Base-by-base conservation (phyloP, 2,888 invertebrate genomes). In the Ditylenchus weischeri region DNA sequence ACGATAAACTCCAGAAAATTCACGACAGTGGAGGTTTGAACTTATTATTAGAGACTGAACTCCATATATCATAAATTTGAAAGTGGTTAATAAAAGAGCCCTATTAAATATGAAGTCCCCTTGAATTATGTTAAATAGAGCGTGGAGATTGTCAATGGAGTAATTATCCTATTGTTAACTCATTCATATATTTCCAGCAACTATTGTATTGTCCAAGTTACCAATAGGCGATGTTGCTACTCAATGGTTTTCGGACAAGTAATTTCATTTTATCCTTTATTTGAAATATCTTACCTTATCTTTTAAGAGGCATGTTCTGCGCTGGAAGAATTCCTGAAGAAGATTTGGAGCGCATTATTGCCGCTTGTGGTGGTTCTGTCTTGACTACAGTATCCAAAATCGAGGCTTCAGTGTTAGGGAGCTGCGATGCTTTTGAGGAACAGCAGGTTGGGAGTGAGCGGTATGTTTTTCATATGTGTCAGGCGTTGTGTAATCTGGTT, bases 151-250 rank as follows among this genome's bases (percentile, higher is more conserved):
- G n/a, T n/a, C n/a, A n/a, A n/a, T n/a, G n/a, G n/a, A n/a, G n/a
- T n/a, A n/a, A n/a, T n/a, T n/a, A n/a, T n/a, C 29, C 29, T 29
- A 29, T 2, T 29, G 29, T 43, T 43, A 43, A 43, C 15, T 6
- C 43, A 43, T 43, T 8, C 6, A 38, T 43, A 15, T 15, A 43
- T 43, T 43, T 43, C 8, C 43, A 43, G 96, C 93, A 11, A 91
- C 93, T 83, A 92, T 99, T 29, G 95, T 98, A 35, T 87, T 93
- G 19, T 95, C 95, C 35, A 95, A 94, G 84, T 87, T 98, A 81
- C 95, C 98, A 21, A 99, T 99, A 81, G 98, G 98, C 0, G 98
- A 99, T 86, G 98, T 99, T 2, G 98, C 98, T 43, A 99, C 98
- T 2, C 98, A 99, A 86, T 98, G 91, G 87, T 98, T 98, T 85